Conservation (phyloP, 1,140 invertebrate genomes). For the Colletes gigas region DNA sequence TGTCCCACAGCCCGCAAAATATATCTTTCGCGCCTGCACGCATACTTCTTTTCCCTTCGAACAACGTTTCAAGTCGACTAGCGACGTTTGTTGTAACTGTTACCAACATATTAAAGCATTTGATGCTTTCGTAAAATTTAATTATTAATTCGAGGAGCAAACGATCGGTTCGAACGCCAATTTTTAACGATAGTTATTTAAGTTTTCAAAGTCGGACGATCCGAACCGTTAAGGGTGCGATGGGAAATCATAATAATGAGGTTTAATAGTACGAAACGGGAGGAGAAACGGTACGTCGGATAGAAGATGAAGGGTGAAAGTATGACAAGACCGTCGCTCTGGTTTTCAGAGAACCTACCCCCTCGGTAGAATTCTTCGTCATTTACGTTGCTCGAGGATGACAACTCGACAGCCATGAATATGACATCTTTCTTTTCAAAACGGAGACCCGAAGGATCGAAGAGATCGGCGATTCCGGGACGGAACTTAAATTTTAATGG, state of each 20-base stretch:
- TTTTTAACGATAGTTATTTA: not conserved
- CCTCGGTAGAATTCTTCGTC: slow-evolving; percentile 49
- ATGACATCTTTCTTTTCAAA: slow-evolving; percentile 65
- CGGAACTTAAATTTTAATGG: slow-evolving; percentile 51
- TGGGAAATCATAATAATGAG: slow-evolving; percentile 66
- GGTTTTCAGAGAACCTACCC: slow-evolving; percentile 36
- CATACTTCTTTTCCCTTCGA: not conserved
- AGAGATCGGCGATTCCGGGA: slow-evolving; percentile 43
- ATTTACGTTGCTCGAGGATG: slow-evolving; percentile 65
- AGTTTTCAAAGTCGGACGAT: not conserved
- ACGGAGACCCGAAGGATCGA: slow-evolving; percentile 50
- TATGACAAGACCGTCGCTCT: slow-evolving; percentile 21
- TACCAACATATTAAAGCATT: no score
- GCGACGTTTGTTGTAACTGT: no score
- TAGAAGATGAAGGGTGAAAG: slow-evolving; percentile 41
- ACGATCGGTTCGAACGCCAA: no score
- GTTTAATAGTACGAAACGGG: slow-evolving; percentile 74
- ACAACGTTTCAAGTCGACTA: not conserved
- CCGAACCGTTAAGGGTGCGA: not conserved
- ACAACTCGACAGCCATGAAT: slow-evolving; percentile 74
- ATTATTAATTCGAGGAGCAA: no score
- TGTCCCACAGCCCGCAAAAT: not conserved
- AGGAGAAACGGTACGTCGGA: slow-evolving; percentile 11
- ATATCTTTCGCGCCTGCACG: not conserved
- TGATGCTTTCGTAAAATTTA: no score